Conservation (phyloP, 2,113 vertebrate species). For the Phylloscopus whistleri region DNA sequence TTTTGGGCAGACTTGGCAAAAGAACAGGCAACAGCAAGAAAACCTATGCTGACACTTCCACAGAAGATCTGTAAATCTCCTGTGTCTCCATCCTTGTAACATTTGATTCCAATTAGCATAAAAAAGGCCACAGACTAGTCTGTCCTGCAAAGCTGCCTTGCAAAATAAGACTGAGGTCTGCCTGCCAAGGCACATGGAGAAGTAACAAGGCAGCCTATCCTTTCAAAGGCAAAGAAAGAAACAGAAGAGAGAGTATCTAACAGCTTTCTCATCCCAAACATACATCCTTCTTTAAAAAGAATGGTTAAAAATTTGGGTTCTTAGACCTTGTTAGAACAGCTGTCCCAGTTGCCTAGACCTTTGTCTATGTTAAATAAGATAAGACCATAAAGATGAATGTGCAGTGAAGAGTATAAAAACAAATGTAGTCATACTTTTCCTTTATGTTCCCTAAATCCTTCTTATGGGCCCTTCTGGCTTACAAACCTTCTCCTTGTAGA, state of each 20-base stretch:
- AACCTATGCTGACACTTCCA: neutral
- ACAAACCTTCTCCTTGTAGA: neutral
- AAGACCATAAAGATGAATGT: neutral
- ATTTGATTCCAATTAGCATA: constrained; percentile 11
- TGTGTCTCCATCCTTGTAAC: neutral
- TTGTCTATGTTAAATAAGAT: neutral
- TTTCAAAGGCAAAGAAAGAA: neutral
- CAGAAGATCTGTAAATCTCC: neutral
- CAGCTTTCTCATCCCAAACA: neutral
- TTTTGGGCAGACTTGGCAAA: neutral
- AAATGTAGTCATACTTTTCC: neutral
- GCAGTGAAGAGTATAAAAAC: neutral
- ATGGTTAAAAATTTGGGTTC: neutral
- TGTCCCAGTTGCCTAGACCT: neutral
- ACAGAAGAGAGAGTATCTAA: neutral
- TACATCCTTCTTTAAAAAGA: neutral
- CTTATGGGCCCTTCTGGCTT: neutral
- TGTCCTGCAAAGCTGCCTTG: neutral
- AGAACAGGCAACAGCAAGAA: neutral
- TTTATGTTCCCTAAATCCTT: neutral
- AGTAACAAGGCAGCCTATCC: neutral
- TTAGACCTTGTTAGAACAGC: neutral
- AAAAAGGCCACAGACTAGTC: neutral
- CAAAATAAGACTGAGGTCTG: neutral
- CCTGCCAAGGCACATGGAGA: neutral